Conservation (phyloP, 2,888 invertebrate genomes). For the Lepidochrysops patricia region DNA sequence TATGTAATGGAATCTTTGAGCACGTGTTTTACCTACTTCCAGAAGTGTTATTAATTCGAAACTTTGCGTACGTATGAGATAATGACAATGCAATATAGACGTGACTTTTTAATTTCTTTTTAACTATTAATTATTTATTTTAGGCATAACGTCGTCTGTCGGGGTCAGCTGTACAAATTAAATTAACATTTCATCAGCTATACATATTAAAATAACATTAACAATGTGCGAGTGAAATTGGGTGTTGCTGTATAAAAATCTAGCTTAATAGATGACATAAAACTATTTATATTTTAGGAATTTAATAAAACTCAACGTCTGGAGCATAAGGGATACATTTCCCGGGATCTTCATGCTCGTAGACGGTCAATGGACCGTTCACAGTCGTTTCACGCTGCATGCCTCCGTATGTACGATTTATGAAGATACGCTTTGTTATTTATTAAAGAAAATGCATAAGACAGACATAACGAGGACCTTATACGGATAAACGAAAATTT, state of each 20-base stretch:
- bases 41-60: too few relatives aligned
- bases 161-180: too few relatives aligned
- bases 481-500: neutral
- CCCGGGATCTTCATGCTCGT: constrained; percentile 8
- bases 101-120: too few relatives aligned
- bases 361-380: constrained; percentile 21
- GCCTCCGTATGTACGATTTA: constrained; percentile 19
- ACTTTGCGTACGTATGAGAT: too few relatives aligned
- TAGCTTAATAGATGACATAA: neutral
- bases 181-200: too few relatives aligned
- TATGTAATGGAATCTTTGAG: too few relatives aligned
- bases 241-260: neutral
- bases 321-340: constrained; percentile 7
- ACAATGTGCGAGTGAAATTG: too few relatives aligned
- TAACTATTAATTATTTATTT: too few relatives aligned
- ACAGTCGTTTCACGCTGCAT: constrained; percentile 22
- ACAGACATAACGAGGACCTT: neutral
- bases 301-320: constrained; percentile 12
- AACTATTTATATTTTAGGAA: constrained; percentile 6
- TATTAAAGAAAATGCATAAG: constrained; percentile 12
- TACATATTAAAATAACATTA: too few relatives aligned
- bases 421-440: constrained; percentile 16
- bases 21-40: too few relatives aligned
- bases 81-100: too few relatives aligned
- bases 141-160: too few relatives aligned